Conservation (phyloP, 2,888 invertebrate species). For the Arge pagana region DNA sequence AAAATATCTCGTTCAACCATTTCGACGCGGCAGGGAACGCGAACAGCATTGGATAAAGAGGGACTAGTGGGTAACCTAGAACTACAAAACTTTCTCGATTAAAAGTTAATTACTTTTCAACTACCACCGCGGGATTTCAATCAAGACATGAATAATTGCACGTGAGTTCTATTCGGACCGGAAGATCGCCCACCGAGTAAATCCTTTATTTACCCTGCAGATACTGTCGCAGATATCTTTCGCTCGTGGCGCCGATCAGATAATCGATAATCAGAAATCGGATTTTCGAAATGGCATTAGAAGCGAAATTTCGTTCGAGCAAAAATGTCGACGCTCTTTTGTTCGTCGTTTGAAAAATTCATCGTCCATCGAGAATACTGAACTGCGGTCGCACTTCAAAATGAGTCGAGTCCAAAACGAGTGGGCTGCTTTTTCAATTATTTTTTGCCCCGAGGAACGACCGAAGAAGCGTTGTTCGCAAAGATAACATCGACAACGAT, state of each 20-base stretch:
- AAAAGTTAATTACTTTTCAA: slow-evolving; percentile 52
- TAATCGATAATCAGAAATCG: too few relatives aligned
- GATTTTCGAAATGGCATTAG: too few relatives aligned
- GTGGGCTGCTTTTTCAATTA: not conserved
- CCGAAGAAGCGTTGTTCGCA: too few relatives aligned
- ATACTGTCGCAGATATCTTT: too few relatives aligned
- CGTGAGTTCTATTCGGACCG: slow-evolving; percentile 10
- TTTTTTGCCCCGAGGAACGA: too few relatives aligned
- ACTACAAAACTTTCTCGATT: slow-evolving; percentile 50
- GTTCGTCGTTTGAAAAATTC: not conserved
- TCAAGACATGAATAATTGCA: slow-evolving; percentile 46
- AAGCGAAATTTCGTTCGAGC: too few relatives aligned
- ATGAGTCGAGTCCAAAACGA: too few relatives aligned
- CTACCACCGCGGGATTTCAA: slow-evolving; percentile 51
- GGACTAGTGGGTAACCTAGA: slow-evolving; percentile 32
- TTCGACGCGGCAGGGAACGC: too few relatives aligned
- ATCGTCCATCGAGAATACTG: not conserved
- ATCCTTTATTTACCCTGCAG: not conserved
- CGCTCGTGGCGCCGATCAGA: too few relatives aligned
- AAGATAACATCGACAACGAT: too few relatives aligned
- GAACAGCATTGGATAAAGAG: slow-evolving; percentile 22
- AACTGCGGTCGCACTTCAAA: too few relatives aligned
- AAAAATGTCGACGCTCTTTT: not conserved
- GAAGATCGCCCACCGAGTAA: not conserved
- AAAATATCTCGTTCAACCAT: too few relatives aligned